phyloP scores from a whole-genome alignment of 1,140 invertebrate species.

The Oscheius sp. region DNA sequence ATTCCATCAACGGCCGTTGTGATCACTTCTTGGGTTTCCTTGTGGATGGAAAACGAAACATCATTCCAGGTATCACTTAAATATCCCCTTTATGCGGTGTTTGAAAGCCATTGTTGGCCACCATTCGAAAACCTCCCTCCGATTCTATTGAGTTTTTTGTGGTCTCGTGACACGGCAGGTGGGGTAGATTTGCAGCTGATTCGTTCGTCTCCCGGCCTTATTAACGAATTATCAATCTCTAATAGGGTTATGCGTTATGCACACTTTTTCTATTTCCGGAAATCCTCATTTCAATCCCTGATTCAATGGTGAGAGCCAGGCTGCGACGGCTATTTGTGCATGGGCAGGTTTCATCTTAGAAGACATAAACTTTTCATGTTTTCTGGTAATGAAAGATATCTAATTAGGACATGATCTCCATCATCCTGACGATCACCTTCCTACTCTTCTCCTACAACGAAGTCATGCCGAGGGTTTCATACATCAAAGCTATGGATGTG shows the following conservation, averaged over 20 bases:
- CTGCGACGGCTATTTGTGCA: too few relatives aligned
- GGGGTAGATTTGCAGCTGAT: too few relatives aligned
- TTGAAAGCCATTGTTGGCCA: neutral
- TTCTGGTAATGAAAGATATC: too few relatives aligned
- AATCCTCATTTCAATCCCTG: too few relatives aligned
- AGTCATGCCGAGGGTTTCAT: slow-evolving; percentile 75
- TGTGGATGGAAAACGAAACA: slow-evolving; percentile 61
- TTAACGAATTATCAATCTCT: too few relatives aligned
- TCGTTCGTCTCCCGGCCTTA: too few relatives aligned
- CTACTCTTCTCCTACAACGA: slow-evolving; percentile 97
- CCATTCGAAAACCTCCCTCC: neutral
- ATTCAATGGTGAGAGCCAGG: too few relatives aligned
- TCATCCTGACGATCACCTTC: slow-evolving; percentile 92
- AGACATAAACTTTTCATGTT: too few relatives aligned
- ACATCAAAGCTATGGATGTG: slow-evolving; percentile 96
- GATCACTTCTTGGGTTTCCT: slow-evolving; percentile 59
- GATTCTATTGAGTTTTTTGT: neutral
- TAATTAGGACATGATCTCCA: slow-evolving; percentile 88
- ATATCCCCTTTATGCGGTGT: neutral
- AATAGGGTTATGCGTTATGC: too few relatives aligned
- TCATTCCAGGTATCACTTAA: slow-evolving; percentile 54
- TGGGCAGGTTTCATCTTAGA: too few relatives aligned
- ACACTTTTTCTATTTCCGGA: too few relatives aligned
- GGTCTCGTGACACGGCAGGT: too few relatives aligned
- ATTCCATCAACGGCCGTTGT: slow-evolving; percentile 61